Conservation (phyloP, 2,888 invertebrate genomes). For the Tethea ocularis region DNA sequence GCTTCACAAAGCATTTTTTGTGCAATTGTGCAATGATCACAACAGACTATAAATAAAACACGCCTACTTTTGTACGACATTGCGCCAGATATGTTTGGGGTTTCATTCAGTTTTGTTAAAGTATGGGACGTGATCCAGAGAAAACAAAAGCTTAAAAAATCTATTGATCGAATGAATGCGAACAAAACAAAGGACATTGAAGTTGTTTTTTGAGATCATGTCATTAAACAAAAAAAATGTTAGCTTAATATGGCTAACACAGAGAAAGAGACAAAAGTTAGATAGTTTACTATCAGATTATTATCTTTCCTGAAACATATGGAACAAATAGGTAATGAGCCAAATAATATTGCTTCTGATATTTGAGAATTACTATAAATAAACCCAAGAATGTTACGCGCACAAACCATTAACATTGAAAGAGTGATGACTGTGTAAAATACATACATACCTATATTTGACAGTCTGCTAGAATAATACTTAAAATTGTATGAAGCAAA, state of each 20-base stretch:
- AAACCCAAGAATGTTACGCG: too few relatives aligned
- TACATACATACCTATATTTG: background rate
- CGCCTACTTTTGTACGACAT: constrained; percentile 60
- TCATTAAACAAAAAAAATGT: background rate
- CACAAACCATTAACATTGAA: background rate
- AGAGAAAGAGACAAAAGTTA: too few relatives aligned
- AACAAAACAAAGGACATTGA: background rate
- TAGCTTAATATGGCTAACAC: too few relatives aligned
- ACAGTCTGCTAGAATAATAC: background rate
- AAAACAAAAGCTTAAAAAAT: background rate
- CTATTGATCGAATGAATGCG: background rate
- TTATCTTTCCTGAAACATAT: too few relatives aligned
- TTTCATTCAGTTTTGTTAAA: constrained; percentile 10
- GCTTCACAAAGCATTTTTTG: constrained; percentile 46
- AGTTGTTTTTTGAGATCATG: constrained; percentile 8
- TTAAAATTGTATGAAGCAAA: background rate
- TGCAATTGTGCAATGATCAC: constrained; percentile 67
- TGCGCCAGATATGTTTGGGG: constrained; percentile 25
- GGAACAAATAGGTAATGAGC: too few relatives aligned
- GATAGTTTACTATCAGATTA: too few relatives aligned
- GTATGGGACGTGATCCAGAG: background rate
- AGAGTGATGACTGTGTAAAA: background rate
- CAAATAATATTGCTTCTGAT: too few relatives aligned
- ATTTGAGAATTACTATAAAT: too few relatives aligned
- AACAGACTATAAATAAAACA: constrained; percentile 74